Evolutionary conservation across 1,140 invertebrate genomes (phyloP), one percentile per base, ranked within the genome.

Genomic region (Tribolium madens): DNA sequence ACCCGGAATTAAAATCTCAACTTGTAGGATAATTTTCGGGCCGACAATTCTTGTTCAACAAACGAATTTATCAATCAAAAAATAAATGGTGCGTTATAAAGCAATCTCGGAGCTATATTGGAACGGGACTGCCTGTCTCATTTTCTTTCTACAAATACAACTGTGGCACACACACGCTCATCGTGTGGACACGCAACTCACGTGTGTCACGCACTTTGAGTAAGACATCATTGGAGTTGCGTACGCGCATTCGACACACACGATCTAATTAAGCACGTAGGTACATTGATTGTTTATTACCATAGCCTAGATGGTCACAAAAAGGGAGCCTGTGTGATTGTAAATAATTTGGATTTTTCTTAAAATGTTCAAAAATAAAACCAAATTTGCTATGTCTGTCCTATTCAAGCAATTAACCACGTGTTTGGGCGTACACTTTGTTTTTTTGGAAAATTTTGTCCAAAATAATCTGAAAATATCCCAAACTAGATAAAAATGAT

Each of bases 251-350:
- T 50, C 60, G 46, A 68, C 74, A 64, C 36, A 64, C 33, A 31
- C 47, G 64, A 12, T 50, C 57, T 76, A 76, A 76, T 76, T 76
- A 76, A 33, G 74, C 74, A 76, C 74, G 74, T 76, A 76, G 60
- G 60, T 76, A 76, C 47, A 70, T 76, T 14, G 74, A 76, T 76
- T 76, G 74, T 76, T 76, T 76, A 76, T 76, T 76, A 68, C 18
- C 47, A 71, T 69, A 69, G 13, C 31, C 31, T 14, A 46, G 9
- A 13, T 69, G 64, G 15, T 57, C 52, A 57, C 50, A 52, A 52
- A 14, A 52, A 52, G n/a, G n/a, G n/a, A n/a, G n/a, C n/a, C n/a
- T n/a, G n/a, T n/a, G n/a, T n/a, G n/a, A n/a, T n/a, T n/a, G n/a
- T n/a, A n/a, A n/a, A n/a, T n/a, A n/a, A n/a, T n/a, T n/a, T n/a